A percentile compares a stretch with the other conserved stretches of the same genome.
Conservation (phyloP, 2,113 vertebrate genomes). For the Sebastes schlegelii region DNA sequence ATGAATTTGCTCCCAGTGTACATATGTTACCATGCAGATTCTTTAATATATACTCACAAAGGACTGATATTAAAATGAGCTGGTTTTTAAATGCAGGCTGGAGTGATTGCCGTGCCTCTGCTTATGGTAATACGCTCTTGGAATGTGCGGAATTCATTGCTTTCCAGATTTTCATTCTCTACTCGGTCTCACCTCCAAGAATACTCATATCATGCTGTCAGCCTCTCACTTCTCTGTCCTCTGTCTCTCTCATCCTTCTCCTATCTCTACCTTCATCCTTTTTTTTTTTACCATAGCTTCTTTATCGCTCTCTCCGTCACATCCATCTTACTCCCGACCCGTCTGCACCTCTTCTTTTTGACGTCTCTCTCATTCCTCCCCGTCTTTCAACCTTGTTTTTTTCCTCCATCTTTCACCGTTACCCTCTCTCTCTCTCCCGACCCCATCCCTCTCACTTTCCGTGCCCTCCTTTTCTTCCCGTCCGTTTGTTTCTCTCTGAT, state of each 20-base stretch:
- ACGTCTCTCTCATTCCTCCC: slow-evolving; percentile 79
- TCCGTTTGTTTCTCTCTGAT: slow-evolving; percentile 60
- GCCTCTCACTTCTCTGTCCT: slow-evolving; percentile 65
- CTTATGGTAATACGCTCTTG: slow-evolving; percentile 54
- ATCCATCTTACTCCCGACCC: slow-evolving; percentile 78
- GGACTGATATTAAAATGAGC: slow-evolving; percentile 38
- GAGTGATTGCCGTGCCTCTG: slow-evolving; percentile 45
- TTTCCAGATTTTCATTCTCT: slow-evolving; percentile 61
- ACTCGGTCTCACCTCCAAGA: slow-evolving; percentile 55
- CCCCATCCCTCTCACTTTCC: slow-evolving; percentile 56
- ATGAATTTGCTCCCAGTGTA: slow-evolving; percentile 19
- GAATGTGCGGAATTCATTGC: slow-evolving; percentile 65
- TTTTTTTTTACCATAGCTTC: slow-evolving; percentile 63
- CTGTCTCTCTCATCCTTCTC: slow-evolving; percentile 66
- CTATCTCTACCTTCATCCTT: slow-evolving; percentile 63
- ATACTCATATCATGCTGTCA: slow-evolving; percentile 74
- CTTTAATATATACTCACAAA: slow-evolving; percentile 11
- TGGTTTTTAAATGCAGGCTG: slow-evolving; percentile 43
- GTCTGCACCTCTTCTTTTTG: slow-evolving; percentile 78
- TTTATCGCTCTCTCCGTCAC: slow-evolving; percentile 73
- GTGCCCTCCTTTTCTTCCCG: slow-evolving; percentile 62
- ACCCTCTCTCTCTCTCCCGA: slow-evolving; percentile 42
- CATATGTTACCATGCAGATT: slow-evolving; percentile 14
- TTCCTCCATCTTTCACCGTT: slow-evolving; percentile 79
- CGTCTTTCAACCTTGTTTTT: slow-evolving; percentile 78